phyloP scores from a whole-genome alignment of 2,888 invertebrate species.

The Xestobium rufovillosum region DNA sequence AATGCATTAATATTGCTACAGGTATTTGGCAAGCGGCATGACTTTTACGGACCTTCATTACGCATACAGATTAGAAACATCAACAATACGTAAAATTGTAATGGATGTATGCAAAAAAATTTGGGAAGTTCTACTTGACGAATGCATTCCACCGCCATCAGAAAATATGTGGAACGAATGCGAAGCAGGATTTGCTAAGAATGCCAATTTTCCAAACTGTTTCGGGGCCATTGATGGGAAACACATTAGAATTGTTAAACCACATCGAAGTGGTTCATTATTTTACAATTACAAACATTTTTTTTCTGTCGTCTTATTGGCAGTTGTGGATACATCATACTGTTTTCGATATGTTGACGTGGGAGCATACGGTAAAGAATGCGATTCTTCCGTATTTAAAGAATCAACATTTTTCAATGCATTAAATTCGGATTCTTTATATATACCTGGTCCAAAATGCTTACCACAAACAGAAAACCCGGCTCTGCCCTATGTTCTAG shows the following conservation, averaged over 20 bases:
- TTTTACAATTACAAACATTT: no score
- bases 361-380: conserved; percentile 11
- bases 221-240: no score
- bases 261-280: conserved; percentile 21
- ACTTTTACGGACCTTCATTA: conserved; percentile 12
- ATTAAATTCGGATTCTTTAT: no score
- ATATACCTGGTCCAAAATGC: no score
- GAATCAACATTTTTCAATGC: no score
- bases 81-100: conserved; percentile 12
- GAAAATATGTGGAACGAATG: conserved; percentile 6
- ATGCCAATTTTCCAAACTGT: conserved; percentile 10
- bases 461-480: background rate
- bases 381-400: no score
- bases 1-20: no score
- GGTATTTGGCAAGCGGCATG: conserved; percentile 13
- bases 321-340: conserved; percentile 14
- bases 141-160: conserved; percentile 8
- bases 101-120: conserved; percentile 8
- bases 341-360: conserved; percentile 16
- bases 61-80: conserved; percentile 9
- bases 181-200: conserved; percentile 1
- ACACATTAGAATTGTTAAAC: background rate
- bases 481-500: conserved; percentile 5
- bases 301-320: conserved; percentile 9
- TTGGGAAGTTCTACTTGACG: conserved; percentile 2